Base-by-base conservation (phyloP, 1,140 invertebrate species). In the Temnothorax nylanderi region DNA sequence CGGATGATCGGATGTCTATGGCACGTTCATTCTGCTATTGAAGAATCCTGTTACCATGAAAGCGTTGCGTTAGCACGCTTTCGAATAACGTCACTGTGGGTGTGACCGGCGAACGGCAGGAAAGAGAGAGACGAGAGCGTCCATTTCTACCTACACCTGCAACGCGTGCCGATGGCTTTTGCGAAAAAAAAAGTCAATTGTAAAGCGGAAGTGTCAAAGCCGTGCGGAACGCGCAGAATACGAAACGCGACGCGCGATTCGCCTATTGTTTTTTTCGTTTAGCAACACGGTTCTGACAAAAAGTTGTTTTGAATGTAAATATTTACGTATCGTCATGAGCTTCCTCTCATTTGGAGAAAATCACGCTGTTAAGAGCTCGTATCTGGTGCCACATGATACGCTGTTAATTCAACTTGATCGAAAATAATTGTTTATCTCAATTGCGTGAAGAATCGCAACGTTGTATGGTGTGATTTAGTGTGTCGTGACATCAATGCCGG, bases 11-110 rank as follows among this genome's bases (percentile, higher is more conserved):
- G 34, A 21, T 69, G 77, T 67, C 44, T 64, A 80, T 69, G 34
- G 21, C 49, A 71, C 21, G 16, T 56, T 81, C 49, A 54, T 81
- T 16, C 49, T n/a, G 21, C 41, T 34, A 56, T 72, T 71, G 65
- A 71, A 71, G 49, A 81, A 16, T 81, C 13, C 64, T 81, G 56
- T 81, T 72, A 44, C 49, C 37, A 54, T 81, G 65, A 81, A 81
- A 71, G 51, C 65, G 21, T 58, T 41, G 49, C 47, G 64, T 81
- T 71, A 71, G 51, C 34, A 49, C 21, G 78, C 65, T 71, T 56
- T 54, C 37, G n/a, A 81, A 67, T 67, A 80, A 81, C 37, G 65
- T 58, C 49, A 71, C n/a, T 16, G 1, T 32, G 32, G 34, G 49
- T 64, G 41, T 72, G 65, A 56, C 49, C 51, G 26, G 34, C 47